Evolutionary conservation across 2,888 invertebrate species (phyloP), one percentile per base, ranked within the genome.

Genomic region (Spodoptera littoralis): DNA sequence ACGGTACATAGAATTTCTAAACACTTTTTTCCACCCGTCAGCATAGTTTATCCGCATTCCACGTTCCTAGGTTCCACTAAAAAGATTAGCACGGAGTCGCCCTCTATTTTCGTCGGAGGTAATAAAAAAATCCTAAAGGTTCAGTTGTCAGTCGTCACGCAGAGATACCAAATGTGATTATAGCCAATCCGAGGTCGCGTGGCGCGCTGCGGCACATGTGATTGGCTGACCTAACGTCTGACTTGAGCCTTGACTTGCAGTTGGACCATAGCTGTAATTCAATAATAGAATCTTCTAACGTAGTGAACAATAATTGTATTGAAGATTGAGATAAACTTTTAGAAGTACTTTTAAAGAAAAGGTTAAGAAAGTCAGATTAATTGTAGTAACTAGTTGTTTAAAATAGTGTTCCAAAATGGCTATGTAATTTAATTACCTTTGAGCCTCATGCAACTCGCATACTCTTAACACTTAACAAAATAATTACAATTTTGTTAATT

Each of bases 121-220:
- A 24, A 47, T 51, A 27, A n/a, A 62, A 55, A 53, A 48, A 48
- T 11, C 13, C 22, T 47, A n/a, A 52, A 53, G 36, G 52, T 42
- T 53, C 47, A 44, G 11, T 24, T 22, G 42, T 53, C 47, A 44
- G 11, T 24, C 30, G 5, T 24, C 27, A 30, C 22, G 18, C 36
- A 12, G 47, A 63, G 36, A 11, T 44, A 36, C 18, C 36, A 64
- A 64, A 63, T 63, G 47, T 63, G 64, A 63, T 63, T 64, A 63
- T 58, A 65, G 60, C 67, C 72, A 67, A 67, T 62, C 59, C 24
- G 49, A 53, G 47, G 36, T 44, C 46, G 36, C 36, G 24, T 48
- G 55, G 46, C 11, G 42, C 49, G 13, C 8, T 47, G 58, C 61
- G 64, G 36, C 52, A 24, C 52, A 36, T 63, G 48, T 63, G 47